These are phyloP conservation scores for Cactoblastis cactorum DNA, from an alignment of 2,888 invertebrate genomes.

Conservation along the genomic window DNA sequence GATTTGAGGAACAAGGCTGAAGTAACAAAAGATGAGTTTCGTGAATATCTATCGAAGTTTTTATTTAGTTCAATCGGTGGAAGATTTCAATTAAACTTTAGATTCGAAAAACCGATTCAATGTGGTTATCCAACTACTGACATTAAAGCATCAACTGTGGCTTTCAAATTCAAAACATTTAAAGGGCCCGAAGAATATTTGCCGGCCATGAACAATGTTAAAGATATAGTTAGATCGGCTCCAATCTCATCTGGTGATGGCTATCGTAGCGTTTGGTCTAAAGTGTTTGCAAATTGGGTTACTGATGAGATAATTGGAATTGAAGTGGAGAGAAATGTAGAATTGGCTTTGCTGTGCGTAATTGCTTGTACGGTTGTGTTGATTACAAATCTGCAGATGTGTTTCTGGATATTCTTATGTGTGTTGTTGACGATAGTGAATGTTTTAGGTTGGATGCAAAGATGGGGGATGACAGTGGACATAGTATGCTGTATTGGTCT, in stretches of 20 bases:
- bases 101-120: conserved; percentile 77
- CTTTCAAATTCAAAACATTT: conserved; percentile 81
- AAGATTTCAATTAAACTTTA: conserved; percentile 83
- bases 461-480: conserved; percentile 90
- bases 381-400: conserved; percentile 87
- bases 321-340: conserved; percentile 87
- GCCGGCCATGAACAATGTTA: conserved; percentile 85
- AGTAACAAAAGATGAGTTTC: conserved; percentile 77
- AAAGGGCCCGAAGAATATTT: conserved; percentile 83
- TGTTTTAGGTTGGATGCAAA: conserved; percentile 88
- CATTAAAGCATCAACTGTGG: conserved; percentile 80
- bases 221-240: conserved; percentile 73
- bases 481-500: conserved; percentile 89
- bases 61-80: conserved; percentile 84
- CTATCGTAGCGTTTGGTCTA: conserved; percentile 85
- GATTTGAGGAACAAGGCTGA: conserved; percentile 70
- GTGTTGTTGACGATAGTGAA: conserved; percentile 86
- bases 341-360: conserved; percentile 86
- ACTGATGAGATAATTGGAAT: conserved; percentile 87
- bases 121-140: conserved; percentile 81
- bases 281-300: conserved; percentile 86
- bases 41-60: conserved; percentile 83
- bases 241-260: conserved; percentile 81
- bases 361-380: conserved; percentile 88
- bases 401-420: conserved; percentile 88